Percentiles rank a stretch among this genome's conserved stretches.
Conservation (phyloP, 1,140 invertebrate genomes). For the Pogonomyrmex barbatus region DNA sequence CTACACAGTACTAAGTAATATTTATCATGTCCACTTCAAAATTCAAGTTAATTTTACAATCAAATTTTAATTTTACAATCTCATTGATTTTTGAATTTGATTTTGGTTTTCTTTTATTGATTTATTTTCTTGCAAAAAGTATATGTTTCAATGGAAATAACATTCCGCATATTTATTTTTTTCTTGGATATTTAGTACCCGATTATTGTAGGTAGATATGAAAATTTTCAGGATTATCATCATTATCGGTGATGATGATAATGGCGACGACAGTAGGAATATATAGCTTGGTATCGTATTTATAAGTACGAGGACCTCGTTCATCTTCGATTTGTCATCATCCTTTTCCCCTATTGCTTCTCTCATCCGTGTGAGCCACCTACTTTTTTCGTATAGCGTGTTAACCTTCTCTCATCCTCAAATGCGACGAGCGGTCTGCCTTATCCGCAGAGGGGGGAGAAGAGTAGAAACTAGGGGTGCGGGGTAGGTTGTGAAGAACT, state of each 20-base stretch:
- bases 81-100: background rate
- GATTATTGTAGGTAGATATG: conserved; percentile 5
- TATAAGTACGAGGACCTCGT: background rate
- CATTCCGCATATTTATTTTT: background rate
- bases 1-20: background rate
- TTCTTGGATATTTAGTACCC: background rate
- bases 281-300: conserved; percentile 17
- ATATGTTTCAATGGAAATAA: background rate
- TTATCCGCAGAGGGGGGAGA: conserved; percentile 74
- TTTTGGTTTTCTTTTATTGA: background rate
- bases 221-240: conserved; percentile 25
- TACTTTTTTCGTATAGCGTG: conserved; percentile 55
- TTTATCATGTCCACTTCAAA: background rate
- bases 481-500: conserved; percentile 33
- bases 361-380: conserved; percentile 9
- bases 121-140: background rate
- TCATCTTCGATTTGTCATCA: conserved; percentile 63
- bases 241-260: background rate
- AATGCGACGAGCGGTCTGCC: conserved; percentile 66
- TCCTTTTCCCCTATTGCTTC: background rate
- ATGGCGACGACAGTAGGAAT: background rate
- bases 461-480: conserved; percentile 51
- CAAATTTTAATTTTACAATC: background rate
- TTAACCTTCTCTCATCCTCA: conserved; percentile 62
- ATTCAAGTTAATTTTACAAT: background rate